Conservation (phyloP, 2,888 invertebrate genomes). For the Galerucella nymphaeae region DNA sequence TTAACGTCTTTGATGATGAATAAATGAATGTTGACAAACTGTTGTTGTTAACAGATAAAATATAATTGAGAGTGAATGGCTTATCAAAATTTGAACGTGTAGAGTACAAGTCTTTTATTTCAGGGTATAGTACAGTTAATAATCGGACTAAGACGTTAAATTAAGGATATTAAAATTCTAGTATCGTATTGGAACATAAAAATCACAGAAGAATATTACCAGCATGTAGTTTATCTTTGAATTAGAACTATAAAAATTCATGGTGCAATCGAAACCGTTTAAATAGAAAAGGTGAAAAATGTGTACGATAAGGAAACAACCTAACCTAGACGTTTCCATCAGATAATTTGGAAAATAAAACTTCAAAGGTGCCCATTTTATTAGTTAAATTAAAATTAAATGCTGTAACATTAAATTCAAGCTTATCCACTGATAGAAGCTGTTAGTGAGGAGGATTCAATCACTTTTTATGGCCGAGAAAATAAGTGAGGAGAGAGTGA, state of each 20-base stretch:
- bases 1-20: slow-evolving; percentile 4
- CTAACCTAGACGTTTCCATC: slow-evolving; percentile 26
- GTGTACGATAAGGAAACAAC: slow-evolving; percentile 17
- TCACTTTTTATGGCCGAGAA: not conserved
- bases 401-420: slow-evolving; percentile 31
- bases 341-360: slow-evolving; percentile 30
- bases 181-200: not conserved
- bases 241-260: slow-evolving; percentile 11
- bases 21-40: not conserved
- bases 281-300: slow-evolving; percentile 24
- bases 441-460: slow-evolving; percentile 11
- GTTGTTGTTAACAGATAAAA: not conserved
- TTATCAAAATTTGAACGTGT: not conserved
- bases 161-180: too few relatives aligned
- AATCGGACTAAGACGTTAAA: too few relatives aligned
- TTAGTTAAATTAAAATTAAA: slow-evolving; percentile 35
- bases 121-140: too few relatives aligned
- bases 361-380: slow-evolving; percentile 33
- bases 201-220: not conserved
- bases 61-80: not conserved
- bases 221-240: not conserved
- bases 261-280: slow-evolving; percentile 20
- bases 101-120: too few relatives aligned
- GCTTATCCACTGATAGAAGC: slow-evolving; percentile 6
- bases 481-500: too few relatives aligned